Conservation (phyloP, 2,797 vertebrate genomes). For the Mormyrops attenuatus region DNA sequence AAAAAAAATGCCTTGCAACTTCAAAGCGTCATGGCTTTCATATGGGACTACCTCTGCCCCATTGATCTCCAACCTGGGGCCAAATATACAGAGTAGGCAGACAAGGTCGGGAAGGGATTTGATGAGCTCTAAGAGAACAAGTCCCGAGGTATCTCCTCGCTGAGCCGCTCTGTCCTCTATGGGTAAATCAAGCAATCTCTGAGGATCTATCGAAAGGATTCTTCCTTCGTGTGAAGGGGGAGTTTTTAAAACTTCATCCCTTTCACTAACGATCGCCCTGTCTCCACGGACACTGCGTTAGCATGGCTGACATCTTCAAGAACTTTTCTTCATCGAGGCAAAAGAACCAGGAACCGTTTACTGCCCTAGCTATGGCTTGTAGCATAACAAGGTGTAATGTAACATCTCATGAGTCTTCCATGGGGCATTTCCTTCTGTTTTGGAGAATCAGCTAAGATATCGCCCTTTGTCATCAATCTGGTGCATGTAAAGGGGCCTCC, state of each 20-base stretch:
- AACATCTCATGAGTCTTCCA: not conserved
- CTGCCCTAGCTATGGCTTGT: not conserved
- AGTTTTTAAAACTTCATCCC: not conserved
- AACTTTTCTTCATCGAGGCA: not conserved
- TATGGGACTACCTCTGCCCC: slow-evolving; percentile 26
- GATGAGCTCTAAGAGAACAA: not conserved
- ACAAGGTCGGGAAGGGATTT: slow-evolving; percentile 11
- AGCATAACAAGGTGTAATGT: not conserved
- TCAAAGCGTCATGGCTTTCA: slow-evolving; percentile 28
- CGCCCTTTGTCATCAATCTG: not conserved
- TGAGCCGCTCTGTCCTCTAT: not conserved
- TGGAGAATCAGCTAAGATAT: not conserved
- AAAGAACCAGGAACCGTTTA: not conserved
- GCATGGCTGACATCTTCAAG: not conserved
- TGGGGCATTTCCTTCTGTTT: not conserved
- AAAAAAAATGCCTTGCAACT: slow-evolving; percentile 25
- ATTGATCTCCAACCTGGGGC: slow-evolving; percentile 33
- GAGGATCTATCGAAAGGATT: not conserved
- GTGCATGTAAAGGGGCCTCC: not conserved
- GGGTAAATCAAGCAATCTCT: not conserved
- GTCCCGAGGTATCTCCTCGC: not conserved
- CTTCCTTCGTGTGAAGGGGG: not conserved
- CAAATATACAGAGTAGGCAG: slow-evolving; percentile 23
- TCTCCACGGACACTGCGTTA: not conserved
- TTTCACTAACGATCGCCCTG: not conserved